A percentile compares a stretch with the other conserved stretches of the same genome.
These are phyloP conservation scores for Eunapius fragilis DNA, from an alignment of 37 sponge, comb jelly and placozoan species.

Conservation along the genomic window DNA sequence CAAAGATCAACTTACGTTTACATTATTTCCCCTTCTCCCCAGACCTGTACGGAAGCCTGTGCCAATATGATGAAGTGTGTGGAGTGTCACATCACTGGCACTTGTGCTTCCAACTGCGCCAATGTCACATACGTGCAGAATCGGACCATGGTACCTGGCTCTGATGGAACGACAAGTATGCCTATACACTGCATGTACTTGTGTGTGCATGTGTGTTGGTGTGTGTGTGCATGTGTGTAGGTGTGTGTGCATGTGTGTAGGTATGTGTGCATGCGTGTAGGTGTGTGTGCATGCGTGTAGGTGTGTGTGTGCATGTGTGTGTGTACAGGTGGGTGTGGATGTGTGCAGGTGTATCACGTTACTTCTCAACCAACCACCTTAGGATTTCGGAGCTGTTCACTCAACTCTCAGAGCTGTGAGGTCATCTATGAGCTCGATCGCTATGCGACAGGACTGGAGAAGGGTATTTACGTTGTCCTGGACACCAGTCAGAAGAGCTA, in stretches of 20 bases:
- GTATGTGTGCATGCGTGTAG: too few species aligned
- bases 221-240: neutral
- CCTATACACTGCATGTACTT: neutral
- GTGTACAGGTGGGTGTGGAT: too few species aligned
- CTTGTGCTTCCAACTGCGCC: neutral
- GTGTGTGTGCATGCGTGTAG: too few species aligned
- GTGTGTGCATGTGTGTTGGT: neutral
- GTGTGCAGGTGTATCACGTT: too few species aligned
- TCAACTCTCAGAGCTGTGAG: neutral
- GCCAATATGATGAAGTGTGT: neutral
- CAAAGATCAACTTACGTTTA: too few species aligned
- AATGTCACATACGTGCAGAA: neutral
- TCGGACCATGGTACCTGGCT: neutral
- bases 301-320: too few species aligned
- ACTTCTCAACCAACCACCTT: too few species aligned
- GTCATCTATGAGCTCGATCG: neutral
- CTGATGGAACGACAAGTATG: neutral
- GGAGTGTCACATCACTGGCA: neutral
- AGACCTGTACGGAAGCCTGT: neutral
- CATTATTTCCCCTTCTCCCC: neutral
- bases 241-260: neutral
- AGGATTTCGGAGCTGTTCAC: neutral
- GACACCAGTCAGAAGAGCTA: constrained; percentile 25
- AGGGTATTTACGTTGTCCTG: constrained; percentile 4
- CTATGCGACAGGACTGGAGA: constrained; percentile 7